A percentile compares a stretch with the other conserved stretches of the same genome.
Conservation (phyloP, 2,797 vertebrate species). For the Crenichthys baileyi region DNA sequence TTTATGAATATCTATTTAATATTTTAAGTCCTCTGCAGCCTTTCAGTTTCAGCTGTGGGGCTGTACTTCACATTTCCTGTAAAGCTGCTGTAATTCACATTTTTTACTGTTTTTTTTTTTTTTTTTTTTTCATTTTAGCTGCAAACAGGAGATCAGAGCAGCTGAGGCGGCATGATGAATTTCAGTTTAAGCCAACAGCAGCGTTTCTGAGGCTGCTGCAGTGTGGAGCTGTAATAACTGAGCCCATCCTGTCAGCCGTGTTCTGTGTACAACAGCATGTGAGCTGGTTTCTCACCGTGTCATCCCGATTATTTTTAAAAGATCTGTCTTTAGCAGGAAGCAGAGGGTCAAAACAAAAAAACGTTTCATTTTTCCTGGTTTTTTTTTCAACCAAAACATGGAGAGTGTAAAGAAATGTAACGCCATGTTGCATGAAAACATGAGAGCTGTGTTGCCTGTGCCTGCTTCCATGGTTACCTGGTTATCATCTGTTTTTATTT, state of each 20-base stretch:
- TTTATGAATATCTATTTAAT: conserved; percentile 17
- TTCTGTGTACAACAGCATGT: not conserved
- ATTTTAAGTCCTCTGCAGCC: conserved; percentile 15
- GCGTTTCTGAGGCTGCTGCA: conserved; percentile 22
- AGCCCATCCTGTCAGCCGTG: not conserved
- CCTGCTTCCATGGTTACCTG: conserved; percentile 7
- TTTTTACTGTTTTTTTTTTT: conserved; percentile 13
- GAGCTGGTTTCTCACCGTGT: not conserved
- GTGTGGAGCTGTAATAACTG: conserved; percentile 3
- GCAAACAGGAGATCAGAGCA: conserved; percentile 32
- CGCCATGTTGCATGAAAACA: not conserved
- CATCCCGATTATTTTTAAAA: conserved; percentile 17
- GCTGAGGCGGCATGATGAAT: conserved; percentile 20
- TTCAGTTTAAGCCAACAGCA: conserved; percentile 22
- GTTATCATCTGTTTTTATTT: not conserved
- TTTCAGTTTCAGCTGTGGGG: conserved; percentile 25
- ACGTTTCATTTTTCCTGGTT: not conserved
- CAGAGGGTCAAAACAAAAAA: not conserved
- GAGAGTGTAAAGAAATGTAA: not conserved
- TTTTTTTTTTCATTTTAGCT: conserved; percentile 34
- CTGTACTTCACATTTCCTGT: conserved; percentile 40
- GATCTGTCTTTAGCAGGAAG: conserved; percentile 9
- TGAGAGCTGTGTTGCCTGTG: not conserved
- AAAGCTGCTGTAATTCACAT: conserved; percentile 23
- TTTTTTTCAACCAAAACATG: not conserved